phyloP scores from a whole-genome alignment of 2,113 vertebrate genomes.

The Otis tarda region DNA sequence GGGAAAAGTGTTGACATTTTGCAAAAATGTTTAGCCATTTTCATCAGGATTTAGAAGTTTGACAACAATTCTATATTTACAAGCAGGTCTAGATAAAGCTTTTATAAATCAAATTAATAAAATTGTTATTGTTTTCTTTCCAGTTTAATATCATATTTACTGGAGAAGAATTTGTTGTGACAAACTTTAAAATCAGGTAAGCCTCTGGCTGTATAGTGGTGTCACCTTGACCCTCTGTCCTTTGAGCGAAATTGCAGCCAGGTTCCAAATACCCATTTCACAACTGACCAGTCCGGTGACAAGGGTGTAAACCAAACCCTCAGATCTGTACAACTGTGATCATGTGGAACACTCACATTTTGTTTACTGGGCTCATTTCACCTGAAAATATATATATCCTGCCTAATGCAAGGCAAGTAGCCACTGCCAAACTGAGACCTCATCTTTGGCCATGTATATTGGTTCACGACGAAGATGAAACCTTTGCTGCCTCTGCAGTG shows the following conservation, averaged over 20 bases:
- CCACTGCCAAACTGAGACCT: neutral
- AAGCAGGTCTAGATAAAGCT: neutral
- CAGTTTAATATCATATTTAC: slow-evolving; percentile 60
- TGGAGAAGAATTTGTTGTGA: slow-evolving; percentile 48
- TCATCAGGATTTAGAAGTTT: neutral
- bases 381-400: neutral
- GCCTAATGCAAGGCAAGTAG: neutral
- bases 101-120: neutral
- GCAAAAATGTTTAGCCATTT: neutral
- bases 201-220: neutral
- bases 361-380: neutral
- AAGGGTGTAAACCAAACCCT: neutral
- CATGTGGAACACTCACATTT: neutral
- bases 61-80: neutral
- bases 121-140: neutral
- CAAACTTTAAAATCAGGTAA: slow-evolving; percentile 58
- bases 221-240: neutral
- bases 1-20: neutral
- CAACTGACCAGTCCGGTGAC: neutral
- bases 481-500: neutral
- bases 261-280: neutral
- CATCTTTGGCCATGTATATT: neutral
- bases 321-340: too few species aligned
- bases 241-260: neutral
- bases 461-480: neutral